These are phyloP conservation scores for Amiota communis DNA, from an alignment of 2,888 invertebrate species.

Conservation along the genomic window DNA sequence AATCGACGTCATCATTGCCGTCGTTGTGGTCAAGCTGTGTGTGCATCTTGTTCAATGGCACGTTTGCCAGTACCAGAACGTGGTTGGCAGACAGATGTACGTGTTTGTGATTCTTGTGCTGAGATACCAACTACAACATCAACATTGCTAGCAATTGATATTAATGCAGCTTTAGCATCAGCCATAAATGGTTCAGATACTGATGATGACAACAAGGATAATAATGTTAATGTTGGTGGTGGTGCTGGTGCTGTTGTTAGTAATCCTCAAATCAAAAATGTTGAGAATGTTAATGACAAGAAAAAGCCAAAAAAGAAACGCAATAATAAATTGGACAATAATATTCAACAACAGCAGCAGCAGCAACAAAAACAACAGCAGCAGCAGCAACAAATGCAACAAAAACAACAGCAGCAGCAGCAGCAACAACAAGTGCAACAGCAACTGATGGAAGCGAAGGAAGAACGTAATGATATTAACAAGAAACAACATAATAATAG, in stretches of 20 bases:
- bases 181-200: constrained; percentile 43
- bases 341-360: constrained; percentile 19
- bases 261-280: neutral
- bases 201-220: neutral
- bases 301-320: too few species aligned
- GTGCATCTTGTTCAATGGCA: constrained; percentile 75
- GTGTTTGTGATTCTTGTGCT: constrained; percentile 83
- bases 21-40: constrained; percentile 82
- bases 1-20: constrained; percentile 79
- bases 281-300: too few species aligned
- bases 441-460: neutral
- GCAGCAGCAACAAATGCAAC: neutral
- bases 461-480: too few species aligned
- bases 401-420: constrained; percentile 13
- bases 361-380: constrained; percentile 21
- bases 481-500: too few species aligned
- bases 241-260: too few species aligned
- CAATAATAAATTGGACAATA: neutral
- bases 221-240: constrained; percentile 34
- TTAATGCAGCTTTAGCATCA: constrained; percentile 40
- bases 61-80: constrained; percentile 80
- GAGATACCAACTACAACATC: constrained; percentile 51
- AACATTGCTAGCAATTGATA: constrained; percentile 20
- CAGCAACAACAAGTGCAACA: constrained; percentile 21
- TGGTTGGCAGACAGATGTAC: constrained; percentile 83